phyloP scores from a whole-genome alignment of 2,888 invertebrate species.

The Acanthosepion esculentum region DNA sequence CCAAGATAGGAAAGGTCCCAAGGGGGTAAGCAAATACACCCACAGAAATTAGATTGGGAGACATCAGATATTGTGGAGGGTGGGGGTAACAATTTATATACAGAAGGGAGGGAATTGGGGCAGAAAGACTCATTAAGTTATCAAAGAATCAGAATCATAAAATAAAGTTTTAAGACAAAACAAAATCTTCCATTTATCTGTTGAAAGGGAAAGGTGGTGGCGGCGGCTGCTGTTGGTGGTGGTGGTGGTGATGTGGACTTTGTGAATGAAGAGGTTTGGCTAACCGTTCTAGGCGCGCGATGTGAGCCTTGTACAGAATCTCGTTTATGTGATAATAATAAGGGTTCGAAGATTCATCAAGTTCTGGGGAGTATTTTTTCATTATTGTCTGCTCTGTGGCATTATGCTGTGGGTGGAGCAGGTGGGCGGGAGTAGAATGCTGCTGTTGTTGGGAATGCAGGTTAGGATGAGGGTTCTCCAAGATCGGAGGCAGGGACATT shows the following conservation, averaged over 20 bases:
- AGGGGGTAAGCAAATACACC: background rate
- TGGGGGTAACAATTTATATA: background rate
- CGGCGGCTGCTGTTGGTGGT: background rate
- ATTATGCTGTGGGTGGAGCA: background rate
- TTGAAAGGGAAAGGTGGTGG: slow-evolving; percentile 2
- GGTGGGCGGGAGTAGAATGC: background rate
- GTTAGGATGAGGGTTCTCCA: background rate
- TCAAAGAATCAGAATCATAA: too few species aligned
- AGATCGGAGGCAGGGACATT: background rate
- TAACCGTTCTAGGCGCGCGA: background rate
- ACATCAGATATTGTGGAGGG: background rate
- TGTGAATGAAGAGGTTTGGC: background rate
- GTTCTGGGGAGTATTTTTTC: slow-evolving; percentile 47
- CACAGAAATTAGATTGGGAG: slow-evolving; percentile 5
- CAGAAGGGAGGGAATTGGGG: background rate
- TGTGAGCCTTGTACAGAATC: slow-evolving; percentile 37
- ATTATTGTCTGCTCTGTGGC: background rate
- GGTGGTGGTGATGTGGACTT: background rate
- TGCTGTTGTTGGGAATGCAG: slow-evolving; percentile 40
- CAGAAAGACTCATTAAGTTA: background rate
- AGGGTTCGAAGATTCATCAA: slow-evolving; percentile 37
- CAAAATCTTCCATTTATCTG: background rate
- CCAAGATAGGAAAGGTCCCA: background rate
- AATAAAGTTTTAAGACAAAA: background rate
- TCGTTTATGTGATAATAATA: slow-evolving; percentile 44